phyloP scores from a whole-genome alignment of 1,140 invertebrate genomes.

The Hyposmocoma kahamanoa region DNA sequence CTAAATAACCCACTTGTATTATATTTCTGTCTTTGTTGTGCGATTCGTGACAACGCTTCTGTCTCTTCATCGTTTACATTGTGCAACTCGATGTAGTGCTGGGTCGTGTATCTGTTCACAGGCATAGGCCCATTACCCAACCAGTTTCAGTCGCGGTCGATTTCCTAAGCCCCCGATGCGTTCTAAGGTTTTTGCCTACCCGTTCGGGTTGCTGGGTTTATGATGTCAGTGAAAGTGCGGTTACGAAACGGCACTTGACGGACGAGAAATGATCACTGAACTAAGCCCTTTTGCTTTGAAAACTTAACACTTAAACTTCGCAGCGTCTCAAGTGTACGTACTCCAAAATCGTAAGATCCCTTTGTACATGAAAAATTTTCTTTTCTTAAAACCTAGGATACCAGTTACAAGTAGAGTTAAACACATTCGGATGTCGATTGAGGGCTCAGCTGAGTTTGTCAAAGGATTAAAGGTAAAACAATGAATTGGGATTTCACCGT shows the following conservation, averaged over 20 bases:
- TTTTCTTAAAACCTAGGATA: no score
- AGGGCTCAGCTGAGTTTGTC: no score
- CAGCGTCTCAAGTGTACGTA: no score
- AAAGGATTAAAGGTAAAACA: no score
- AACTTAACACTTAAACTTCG: no score
- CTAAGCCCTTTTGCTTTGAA: constrained; percentile 8
- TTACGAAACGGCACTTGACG: constrained; percentile 24
- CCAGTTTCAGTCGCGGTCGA: constrained; percentile 29
- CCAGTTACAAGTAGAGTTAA: no score
- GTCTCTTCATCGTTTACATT: constrained; percentile 32
- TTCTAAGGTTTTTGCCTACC: constrained; percentile 25
- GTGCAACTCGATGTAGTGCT: constrained; percentile 33
- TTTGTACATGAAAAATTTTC: no score
- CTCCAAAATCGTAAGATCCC: no score
- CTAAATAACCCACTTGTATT: constrained; percentile 45
- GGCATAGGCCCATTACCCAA: constrained; percentile 28
- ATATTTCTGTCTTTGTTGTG: constrained; percentile 41
- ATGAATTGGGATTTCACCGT: constrained; percentile 27
- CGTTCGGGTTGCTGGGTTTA: constrained; percentile 22
- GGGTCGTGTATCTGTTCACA: constrained; percentile 34
- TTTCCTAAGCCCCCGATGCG: constrained; percentile 33
- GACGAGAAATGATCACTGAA: no score
- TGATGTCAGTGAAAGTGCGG: constrained; percentile 32
- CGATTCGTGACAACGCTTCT: constrained; percentile 33
- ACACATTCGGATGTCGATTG: no score